Percentiles rank a stretch among this genome's conserved stretches.
Evolutionary conservation across 1,140 invertebrate genomes (phyloP).

Genomic region (Zophobas morio): DNA sequence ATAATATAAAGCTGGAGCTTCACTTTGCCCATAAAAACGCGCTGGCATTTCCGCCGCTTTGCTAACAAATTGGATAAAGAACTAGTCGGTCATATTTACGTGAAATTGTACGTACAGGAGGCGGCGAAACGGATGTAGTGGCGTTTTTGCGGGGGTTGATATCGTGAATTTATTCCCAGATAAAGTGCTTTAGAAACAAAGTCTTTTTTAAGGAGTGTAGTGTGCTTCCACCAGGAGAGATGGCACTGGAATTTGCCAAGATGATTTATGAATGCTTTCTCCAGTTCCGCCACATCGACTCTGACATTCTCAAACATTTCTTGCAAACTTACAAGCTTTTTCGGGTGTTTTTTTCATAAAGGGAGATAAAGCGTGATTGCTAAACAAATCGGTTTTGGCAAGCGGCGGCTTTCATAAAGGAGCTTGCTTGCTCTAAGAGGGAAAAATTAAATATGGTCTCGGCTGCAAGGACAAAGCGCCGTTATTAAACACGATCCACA

Average conservation of each 20-base stretch:
- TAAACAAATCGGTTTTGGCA: neutral
- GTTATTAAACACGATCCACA: too few species aligned
- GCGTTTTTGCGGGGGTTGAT: neutral
- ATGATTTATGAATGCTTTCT: constrained; percentile 10
- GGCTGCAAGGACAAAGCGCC: too few species aligned
- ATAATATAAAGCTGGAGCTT: constrained; percentile 18
- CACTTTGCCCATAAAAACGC: constrained; percentile 12
- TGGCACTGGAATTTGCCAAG: constrained; percentile 16
- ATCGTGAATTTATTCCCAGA: too few species aligned
- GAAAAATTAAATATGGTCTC: too few species aligned
- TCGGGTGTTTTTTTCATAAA: neutral
- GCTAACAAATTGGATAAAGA: constrained; percentile 18
- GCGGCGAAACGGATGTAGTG: neutral
- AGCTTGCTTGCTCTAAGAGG: too few species aligned
- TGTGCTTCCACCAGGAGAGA: neutral
- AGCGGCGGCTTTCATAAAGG: neutral
- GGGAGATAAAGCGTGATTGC: neutral
- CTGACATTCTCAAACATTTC: neutral
- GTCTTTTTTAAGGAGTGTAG: neutral
- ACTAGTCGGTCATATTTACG: neutral
- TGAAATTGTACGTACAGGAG: neutral
- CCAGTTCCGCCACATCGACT: constrained; percentile 10
- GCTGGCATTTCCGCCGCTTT: constrained; percentile 13
- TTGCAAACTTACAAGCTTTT: constrained; percentile 2
- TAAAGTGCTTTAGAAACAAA: too few species aligned